phyloP scores from a whole-genome alignment of 2,888 invertebrate genomes.

The Horisme vitalbata region DNA sequence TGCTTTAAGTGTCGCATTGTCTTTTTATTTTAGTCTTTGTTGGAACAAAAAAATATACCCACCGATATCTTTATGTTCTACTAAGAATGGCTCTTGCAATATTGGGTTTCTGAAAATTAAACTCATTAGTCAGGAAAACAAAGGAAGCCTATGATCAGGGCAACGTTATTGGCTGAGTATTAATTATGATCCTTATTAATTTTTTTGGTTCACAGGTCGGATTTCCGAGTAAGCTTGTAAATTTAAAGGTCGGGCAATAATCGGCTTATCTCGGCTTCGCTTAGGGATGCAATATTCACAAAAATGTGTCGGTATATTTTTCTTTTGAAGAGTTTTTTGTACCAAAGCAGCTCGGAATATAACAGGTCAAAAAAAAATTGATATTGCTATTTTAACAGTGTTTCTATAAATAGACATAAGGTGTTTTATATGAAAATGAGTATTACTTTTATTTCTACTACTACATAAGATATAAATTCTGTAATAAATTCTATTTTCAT shows the following conservation, averaged over 20 bases:
- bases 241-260: constrained; percentile 56
- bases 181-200: constrained; percentile 51
- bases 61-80: not conserved
- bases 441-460: too few species aligned
- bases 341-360: too few species aligned
- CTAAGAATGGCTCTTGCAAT: not conserved
- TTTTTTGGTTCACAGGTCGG: constrained; percentile 44
- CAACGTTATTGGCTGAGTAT: constrained; percentile 39
- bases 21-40: too few species aligned
- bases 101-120: constrained; percentile 6
- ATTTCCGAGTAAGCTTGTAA: constrained; percentile 50
- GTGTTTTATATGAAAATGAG: too few species aligned
- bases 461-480: too few species aligned
- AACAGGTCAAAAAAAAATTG: too few species aligned
- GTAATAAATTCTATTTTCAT: too few species aligned
- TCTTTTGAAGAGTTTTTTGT: constrained; percentile 5
- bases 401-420: too few species aligned
- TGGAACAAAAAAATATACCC: too few species aligned
- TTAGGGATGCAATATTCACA: constrained; percentile 35
- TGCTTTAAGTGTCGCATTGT: too few species aligned
- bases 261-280: constrained; percentile 46
- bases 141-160: constrained; percentile 38
- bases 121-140: constrained; percentile 19
- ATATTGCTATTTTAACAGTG: too few species aligned
- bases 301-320: constrained; percentile 17